phyloP scores from a whole-genome alignment of 2,797 vertebrate species.

The Pseudopleuronectes americanus region DNA sequence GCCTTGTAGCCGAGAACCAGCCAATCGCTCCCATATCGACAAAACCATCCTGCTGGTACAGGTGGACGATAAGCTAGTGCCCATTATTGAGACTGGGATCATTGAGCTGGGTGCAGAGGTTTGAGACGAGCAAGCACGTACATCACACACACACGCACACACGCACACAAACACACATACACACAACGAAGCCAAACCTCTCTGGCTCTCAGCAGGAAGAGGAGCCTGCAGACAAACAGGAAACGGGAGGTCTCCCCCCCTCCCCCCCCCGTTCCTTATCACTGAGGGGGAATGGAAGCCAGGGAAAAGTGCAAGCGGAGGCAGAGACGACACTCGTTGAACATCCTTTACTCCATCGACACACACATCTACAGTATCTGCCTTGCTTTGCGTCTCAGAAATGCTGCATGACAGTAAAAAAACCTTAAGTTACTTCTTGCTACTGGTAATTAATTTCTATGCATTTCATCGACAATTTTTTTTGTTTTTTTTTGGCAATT shows the following conservation, averaged over 20 bases:
- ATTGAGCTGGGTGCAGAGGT: conserved; percentile 98
- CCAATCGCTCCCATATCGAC: conserved; percentile 96
- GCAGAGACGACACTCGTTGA: conserved; percentile 58
- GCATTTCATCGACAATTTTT: conserved; percentile 86
- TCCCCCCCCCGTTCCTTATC: conserved; percentile 76
- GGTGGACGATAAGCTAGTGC: conserved; percentile 98
- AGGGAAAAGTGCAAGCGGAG: conserved; percentile 76
- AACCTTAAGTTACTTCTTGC: conserved; percentile 81
- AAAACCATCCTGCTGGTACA: conserved; percentile 99
- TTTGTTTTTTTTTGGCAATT: conserved; percentile 76
- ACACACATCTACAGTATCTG: conserved; percentile 72
- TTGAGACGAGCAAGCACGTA: conserved; percentile 80
- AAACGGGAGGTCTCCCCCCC: conserved; percentile 75
- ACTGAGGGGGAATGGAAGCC: conserved; percentile 81
- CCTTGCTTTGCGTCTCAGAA: conserved; percentile 80
- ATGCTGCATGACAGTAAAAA: conserved; percentile 92
- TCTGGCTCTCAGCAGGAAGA: conserved; percentile 50
- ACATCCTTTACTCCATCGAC: conserved; percentile 58
- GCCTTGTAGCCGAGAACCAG: conserved; percentile 98
- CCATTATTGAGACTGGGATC: conserved; percentile 96
- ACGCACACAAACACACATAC: conserved; percentile 4
- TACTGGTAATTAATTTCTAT: conserved; percentile 86
- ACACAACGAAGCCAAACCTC: conserved; percentile 52
- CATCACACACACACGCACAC: conserved; percentile 4
- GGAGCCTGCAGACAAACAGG: conserved; percentile 57